Conservation (phyloP, 1,140 invertebrate species). For the Gryllus bimaculatus region DNA sequence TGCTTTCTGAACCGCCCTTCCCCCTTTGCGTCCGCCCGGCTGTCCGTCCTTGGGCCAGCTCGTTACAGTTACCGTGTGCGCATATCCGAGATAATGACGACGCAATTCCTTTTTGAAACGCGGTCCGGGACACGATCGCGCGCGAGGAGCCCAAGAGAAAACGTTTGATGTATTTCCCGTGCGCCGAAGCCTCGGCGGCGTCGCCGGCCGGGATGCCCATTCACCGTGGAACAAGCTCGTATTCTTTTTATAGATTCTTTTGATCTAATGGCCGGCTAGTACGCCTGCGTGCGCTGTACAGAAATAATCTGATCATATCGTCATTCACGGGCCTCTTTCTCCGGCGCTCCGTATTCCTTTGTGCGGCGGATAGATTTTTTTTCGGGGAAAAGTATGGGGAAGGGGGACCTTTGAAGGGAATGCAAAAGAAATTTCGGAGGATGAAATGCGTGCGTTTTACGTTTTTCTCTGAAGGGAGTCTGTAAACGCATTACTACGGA, state of each 20-base stretch:
- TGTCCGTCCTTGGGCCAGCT: not conserved
- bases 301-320: slow-evolving; percentile 5
- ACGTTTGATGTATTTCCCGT: not conserved
- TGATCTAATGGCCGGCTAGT: not conserved
- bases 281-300: not conserved
- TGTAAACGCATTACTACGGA: not conserved
- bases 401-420: not conserved
- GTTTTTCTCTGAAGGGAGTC: not conserved
- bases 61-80: not conserved
- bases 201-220: not conserved
- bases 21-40: no score
- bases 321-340: not conserved
- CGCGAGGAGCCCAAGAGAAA: not conserved
- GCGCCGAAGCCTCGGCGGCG: not conserved
- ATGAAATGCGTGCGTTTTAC: not conserved
- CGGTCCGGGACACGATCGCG: not conserved
- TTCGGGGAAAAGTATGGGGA: not conserved
- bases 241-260: slow-evolving; percentile 6
- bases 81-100: not conserved
- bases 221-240: not conserved
- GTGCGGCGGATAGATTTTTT: not conserved
- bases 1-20: no score
- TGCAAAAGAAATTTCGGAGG: not conserved
- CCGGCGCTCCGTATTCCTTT: not conserved
- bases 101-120: not conserved